phyloP scores from a whole-genome alignment of 2,888 invertebrate genomes.

The Fabriciana adippe region DNA sequence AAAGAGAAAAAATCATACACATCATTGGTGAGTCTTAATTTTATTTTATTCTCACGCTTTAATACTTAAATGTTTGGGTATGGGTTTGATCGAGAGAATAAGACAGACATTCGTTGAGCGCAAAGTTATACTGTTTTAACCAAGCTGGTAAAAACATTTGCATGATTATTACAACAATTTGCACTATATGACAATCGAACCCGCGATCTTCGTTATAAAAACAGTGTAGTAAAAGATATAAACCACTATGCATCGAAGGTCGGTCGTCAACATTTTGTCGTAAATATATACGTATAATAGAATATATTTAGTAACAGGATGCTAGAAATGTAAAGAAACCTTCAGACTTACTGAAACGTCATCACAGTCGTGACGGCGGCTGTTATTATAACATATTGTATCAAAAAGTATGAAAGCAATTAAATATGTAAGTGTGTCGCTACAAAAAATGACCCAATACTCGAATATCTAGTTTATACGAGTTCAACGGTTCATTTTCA shows the following conservation, averaged over 20 bases:
- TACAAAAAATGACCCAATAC: conserved; percentile 27
- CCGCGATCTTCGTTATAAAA: background rate
- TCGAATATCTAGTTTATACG: conserved; percentile 20
- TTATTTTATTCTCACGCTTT: too few relatives aligned
- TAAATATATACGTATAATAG: background rate
- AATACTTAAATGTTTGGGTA: too few relatives aligned
- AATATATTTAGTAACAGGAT: background rate
- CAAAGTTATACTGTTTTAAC: too few relatives aligned
- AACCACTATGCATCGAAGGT: too few relatives aligned
- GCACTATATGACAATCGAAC: too few relatives aligned
- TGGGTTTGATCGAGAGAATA: too few relatives aligned
- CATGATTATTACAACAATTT: too few relatives aligned
- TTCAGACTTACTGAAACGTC: conserved; percentile 8
- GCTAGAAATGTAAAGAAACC: conserved; percentile 8
- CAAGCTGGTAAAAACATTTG: too few relatives aligned
- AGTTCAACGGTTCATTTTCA: conserved; percentile 10
- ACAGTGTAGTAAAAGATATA: background rate
- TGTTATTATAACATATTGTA: conserved; percentile 12
- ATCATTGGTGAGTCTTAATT: conserved; percentile 90
- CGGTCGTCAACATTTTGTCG: background rate
- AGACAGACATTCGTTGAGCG: too few relatives aligned
- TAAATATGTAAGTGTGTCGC: conserved; percentile 23
- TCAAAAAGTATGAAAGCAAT: conserved; percentile 18
- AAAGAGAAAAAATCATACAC: conserved; percentile 99
- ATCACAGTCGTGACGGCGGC: conserved; percentile 16